Evolutionary conservation across 2,888 invertebrate genomes (phyloP).

Genomic region (Mythimna pallens): DNA sequence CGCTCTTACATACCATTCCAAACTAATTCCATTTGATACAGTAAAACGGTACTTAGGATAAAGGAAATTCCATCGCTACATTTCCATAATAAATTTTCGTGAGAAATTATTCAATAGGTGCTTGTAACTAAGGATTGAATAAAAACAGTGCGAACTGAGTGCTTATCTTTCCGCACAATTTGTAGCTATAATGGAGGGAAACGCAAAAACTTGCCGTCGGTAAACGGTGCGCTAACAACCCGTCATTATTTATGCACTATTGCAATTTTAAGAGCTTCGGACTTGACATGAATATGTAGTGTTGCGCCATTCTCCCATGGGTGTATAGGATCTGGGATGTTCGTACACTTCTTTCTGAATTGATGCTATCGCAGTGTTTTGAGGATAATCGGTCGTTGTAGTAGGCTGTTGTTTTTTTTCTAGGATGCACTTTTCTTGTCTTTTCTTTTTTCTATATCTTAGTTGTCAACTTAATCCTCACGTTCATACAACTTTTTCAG

Average conservation of each 20-base stretch:
- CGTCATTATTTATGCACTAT: constrained; percentile 56
- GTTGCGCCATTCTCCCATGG: constrained; percentile 50
- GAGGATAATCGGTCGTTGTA: too few relatives aligned
- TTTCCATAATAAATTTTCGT: constrained; percentile 45
- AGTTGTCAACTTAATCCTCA: too few relatives aligned
- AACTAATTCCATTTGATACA: not conserved
- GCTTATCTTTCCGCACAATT: constrained; percentile 62
- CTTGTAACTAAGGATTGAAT: constrained; percentile 39
- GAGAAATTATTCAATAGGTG: constrained; percentile 48
- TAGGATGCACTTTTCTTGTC: too few relatives aligned
- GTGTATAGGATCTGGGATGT: constrained; percentile 5
- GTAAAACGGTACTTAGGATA: constrained; percentile 28
- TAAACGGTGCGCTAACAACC: constrained; percentile 52
- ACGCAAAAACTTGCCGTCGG: constrained; percentile 55
- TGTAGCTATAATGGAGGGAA: constrained; percentile 56
- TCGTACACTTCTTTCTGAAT: constrained; percentile 1
- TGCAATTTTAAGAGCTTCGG: constrained; percentile 55
- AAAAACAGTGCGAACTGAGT: constrained; percentile 60
- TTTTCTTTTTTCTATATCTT: too few relatives aligned
- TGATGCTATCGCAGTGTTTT: not conserved
- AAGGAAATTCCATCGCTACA: constrained; percentile 23
- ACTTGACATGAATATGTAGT: constrained; percentile 54
- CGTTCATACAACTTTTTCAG: too few relatives aligned
- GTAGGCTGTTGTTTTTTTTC: too few relatives aligned
- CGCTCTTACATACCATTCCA: not conserved